Base-by-base conservation (phyloP, 2,113 vertebrate genomes). In the Ciconia stormi region DNA sequence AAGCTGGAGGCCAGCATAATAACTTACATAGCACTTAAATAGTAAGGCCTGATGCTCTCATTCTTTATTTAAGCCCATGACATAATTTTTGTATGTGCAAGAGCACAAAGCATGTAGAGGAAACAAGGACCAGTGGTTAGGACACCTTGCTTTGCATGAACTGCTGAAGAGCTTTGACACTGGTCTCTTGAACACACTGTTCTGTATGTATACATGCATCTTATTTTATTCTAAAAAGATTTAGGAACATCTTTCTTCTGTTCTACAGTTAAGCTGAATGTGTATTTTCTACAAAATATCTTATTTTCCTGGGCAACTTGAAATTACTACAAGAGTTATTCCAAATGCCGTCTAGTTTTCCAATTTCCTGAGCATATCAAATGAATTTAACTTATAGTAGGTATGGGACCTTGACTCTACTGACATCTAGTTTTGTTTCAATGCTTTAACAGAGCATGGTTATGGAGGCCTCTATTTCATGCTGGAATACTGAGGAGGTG, bases 11-110 rank as follows among this genome's bases (percentile, higher is more conserved):
- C 21, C 26, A 72, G n/a, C 30, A 50, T 5, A 4, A 3, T 7
- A 86, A 50, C 17, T 42, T 20, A 46, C 0, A 0, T 3, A 87
- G 69, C 79, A 77, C 23, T 8, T 67, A 9, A 67, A 53, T 0
- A 79, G 42, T 13, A 62, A 32, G 11, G 23, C 22, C 38, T 80
- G 42, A 58, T 42, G 26, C 34, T 87, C 26, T 62, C 13, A 7
- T 26, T 17, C 55, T 38, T 69, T 20, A 61, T 38, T 73, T 47
- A 79, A 66, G 44, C 22, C 42, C 53, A 56, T 62, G 26, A 66
- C 17, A 23, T 2, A 12, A 29, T 42, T 67, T 74, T 44, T 8
- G 0, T 8, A 29, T 20, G 23, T 62, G 52, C 29, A 66, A 71
- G 46, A 91, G 26, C 32, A 56, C 16, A 82, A 10, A 30, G 42